Conservation (phyloP, 2,797 vertebrate species). For the Cetoscarus ocellatus region DNA sequence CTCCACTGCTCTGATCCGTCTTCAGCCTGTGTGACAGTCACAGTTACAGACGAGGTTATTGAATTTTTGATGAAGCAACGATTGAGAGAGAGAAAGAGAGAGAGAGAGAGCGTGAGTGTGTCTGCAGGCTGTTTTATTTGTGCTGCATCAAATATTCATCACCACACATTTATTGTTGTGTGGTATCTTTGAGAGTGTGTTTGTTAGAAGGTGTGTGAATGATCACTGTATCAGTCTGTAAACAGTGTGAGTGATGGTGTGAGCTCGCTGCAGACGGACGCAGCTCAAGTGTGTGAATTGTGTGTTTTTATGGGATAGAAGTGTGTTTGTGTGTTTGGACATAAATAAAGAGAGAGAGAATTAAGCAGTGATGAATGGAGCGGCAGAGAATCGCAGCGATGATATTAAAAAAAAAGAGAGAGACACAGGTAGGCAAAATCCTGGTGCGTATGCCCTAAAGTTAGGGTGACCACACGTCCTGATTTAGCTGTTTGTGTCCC, state of each 20-base stretch:
- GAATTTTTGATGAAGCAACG: slow-evolving; percentile 70
- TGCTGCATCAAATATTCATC: slow-evolving; percentile 66
- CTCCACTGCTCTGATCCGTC: slow-evolving; percentile 7
- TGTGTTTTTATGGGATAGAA: neutral
- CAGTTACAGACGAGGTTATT: slow-evolving; percentile 42
- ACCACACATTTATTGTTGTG: slow-evolving; percentile 37
- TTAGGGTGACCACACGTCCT: too few relatives aligned
- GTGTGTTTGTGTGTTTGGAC: neutral
- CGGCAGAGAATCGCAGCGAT: slow-evolving; percentile 28
- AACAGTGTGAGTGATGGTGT: slow-evolving; percentile 13
- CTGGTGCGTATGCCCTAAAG: too few relatives aligned
- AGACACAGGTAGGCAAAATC: neutral
- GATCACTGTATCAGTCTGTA: slow-evolving; percentile 27
- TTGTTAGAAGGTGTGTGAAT: neutral
- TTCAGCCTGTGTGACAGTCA: slow-evolving; percentile 31
- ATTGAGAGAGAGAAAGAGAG: slow-evolving; percentile 25
- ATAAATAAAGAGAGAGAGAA: slow-evolving; percentile 1
- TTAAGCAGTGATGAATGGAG: slow-evolving; percentile 42
- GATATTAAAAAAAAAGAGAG: slow-evolving; percentile 18
- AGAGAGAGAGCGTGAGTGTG: slow-evolving; percentile 12
- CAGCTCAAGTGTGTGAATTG: neutral
- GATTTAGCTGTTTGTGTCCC: too few relatives aligned
- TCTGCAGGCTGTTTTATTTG: slow-evolving; percentile 57
- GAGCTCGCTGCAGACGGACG: neutral
- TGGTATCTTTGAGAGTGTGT: neutral